Evolutionary conservation across 30 jellyfish, hydroid and myxozoan species (phyloP).

Genomic region (Phacellophora camtschatica): DNA sequence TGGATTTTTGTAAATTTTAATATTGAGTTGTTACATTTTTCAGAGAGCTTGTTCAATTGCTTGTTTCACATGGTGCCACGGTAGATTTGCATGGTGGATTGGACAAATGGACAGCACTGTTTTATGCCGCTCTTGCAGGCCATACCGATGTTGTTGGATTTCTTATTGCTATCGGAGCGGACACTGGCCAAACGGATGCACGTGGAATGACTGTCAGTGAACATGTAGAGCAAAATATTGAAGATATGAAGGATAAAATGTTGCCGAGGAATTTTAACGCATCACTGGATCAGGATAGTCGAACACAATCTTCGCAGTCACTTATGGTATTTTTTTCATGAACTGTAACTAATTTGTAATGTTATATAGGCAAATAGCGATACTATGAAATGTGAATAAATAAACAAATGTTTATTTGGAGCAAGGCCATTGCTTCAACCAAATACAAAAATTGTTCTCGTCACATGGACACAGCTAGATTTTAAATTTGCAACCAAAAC

Average conservation of each 20-base stretch:
- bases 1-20: background rate
- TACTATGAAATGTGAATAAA: no score
- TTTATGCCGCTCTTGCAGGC: slow-evolving; percentile 86
- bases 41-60: slow-evolving; percentile 80
- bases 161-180: slow-evolving; percentile 80
- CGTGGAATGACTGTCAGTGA: slow-evolving; percentile 70
- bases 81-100: slow-evolving; percentile 87
- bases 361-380: no score
- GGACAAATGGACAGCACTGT: slow-evolving; percentile 85
- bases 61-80: slow-evolving; percentile 73
- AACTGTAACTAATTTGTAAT: no score
- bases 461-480: no score
- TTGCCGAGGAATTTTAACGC: slow-evolving; percentile 52
- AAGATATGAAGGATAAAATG: slow-evolving; percentile 56
- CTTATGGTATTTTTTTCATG: no score
- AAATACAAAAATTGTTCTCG: no score
- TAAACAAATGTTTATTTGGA: no score
- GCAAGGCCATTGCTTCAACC: no score
- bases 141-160: slow-evolving; percentile 78
- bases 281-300: slow-evolving; percentile 34
- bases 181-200: slow-evolving; percentile 64
- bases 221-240: slow-evolving; percentile 79
- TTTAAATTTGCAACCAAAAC: no score
- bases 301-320: slow-evolving; percentile 15
- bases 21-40: background rate